Conservation (phyloP, 2,797 vertebrate genomes). For the Lerista edwardsae region DNA sequence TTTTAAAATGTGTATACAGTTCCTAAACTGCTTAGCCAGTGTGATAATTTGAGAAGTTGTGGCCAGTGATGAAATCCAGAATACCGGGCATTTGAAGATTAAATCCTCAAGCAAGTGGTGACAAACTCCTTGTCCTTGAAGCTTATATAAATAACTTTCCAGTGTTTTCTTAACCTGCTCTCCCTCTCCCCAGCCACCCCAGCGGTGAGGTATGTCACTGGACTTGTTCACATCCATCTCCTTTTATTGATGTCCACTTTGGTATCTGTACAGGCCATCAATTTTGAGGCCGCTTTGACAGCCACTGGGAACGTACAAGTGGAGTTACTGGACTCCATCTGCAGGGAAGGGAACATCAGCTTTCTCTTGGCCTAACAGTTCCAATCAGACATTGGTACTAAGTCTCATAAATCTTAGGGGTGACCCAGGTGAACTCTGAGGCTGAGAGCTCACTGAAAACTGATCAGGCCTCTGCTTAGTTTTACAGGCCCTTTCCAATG, state of each 20-base stretch:
- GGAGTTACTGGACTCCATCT: constrained; percentile 77
- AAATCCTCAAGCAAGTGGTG: constrained; percentile 79
- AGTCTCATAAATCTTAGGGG: constrained; percentile 82
- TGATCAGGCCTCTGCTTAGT: constrained; percentile 83
- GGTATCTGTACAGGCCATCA: constrained; percentile 83
- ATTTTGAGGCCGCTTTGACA: constrained; percentile 81
- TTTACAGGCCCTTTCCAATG: constrained; percentile 80
- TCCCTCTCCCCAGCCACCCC: constrained; percentile 74
- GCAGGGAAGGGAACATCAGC: constrained; percentile 67
- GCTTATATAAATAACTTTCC: constrained; percentile 92
- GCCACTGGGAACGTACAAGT: constrained; percentile 76
- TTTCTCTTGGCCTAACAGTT: constrained; percentile 69
- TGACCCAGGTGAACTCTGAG: constrained; percentile 84
- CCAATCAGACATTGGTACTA: constrained; percentile 77
- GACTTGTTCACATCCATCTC: constrained; percentile 83
- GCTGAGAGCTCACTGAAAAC: constrained; percentile 81
- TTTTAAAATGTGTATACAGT: constrained; percentile 17
- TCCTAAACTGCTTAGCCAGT: constrained; percentile 18
- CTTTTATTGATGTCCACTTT: constrained; percentile 84
- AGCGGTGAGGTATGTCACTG: constrained; percentile 79
- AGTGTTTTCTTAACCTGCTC: constrained; percentile 93
- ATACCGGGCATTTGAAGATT: constrained; percentile 69
- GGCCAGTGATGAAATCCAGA: constrained; percentile 62
- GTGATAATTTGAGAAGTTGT: constrained; percentile 28
- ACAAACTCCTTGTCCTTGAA: constrained; percentile 89